Evolutionary conservation across 2,113 vertebrate species (phyloP).

Genomic region (Leucoraja erinaceus): DNA sequence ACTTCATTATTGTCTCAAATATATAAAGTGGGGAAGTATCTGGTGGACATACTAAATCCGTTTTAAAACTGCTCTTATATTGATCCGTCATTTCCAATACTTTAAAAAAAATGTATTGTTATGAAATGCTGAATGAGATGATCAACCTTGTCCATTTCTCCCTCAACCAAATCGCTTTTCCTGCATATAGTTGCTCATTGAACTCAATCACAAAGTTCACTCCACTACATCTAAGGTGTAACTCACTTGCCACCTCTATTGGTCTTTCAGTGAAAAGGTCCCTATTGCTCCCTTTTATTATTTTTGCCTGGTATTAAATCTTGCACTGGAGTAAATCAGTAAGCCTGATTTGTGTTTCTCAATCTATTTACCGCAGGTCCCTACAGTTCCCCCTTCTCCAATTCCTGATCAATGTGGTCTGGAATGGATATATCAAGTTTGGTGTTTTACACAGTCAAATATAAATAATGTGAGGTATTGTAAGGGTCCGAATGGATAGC

Average conservation of each 20-base stretch:
- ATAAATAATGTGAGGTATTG: background rate
- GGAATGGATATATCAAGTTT: background rate
- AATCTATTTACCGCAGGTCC: background rate
- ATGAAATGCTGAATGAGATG: background rate
- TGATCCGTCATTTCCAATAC: background rate
- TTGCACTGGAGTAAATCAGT: background rate
- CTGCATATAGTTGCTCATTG: background rate
- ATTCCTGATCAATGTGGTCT: background rate
- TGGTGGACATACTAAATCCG: background rate
- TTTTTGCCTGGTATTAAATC: background rate
- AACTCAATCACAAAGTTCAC: background rate
- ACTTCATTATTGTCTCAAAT: constrained; percentile 7
- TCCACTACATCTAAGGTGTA: background rate
- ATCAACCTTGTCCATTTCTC: background rate
- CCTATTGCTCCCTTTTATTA: background rate
- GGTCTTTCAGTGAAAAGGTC: background rate
- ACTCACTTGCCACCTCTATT: background rate
- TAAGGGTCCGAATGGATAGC: background rate
- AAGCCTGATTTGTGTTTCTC: background rate
- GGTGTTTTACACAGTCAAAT: background rate
- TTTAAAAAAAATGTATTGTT: background rate
- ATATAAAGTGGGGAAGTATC: background rate
- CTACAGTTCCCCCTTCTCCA: background rate
- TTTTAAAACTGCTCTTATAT: constrained; percentile 1
- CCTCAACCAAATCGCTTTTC: background rate